phyloP scores from a whole-genome alignment of 2,113 vertebrate species.

The Ahaetulla prasina region DNA sequence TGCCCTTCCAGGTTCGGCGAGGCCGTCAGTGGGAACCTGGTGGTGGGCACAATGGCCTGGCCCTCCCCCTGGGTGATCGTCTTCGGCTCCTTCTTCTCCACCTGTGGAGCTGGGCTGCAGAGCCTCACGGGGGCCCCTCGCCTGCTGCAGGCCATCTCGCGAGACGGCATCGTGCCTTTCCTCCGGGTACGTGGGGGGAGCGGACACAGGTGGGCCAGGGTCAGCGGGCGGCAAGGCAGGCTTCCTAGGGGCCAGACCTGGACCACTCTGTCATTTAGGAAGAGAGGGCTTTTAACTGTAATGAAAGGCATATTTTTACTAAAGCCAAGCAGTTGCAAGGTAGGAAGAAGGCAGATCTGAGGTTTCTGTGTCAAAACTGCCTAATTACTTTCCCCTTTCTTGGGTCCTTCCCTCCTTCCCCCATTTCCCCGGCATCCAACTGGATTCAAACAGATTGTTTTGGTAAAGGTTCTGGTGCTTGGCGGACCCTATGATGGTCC shows the following conservation, averaged over 20 bases:
- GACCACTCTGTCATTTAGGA: neutral
- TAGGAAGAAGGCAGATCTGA: neutral
- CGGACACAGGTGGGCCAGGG: too few species aligned
- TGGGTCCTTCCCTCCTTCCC: too few species aligned
- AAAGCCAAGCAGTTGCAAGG: too few species aligned
- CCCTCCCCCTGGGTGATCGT: conserved; percentile 88
- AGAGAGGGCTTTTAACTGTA: too few species aligned
- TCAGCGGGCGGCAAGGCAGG: neutral
- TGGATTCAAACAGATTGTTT: neutral
- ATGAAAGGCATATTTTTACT: too few species aligned
- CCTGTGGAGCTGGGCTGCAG: conserved; percentile 87
- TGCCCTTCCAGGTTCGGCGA: conserved; percentile 77
- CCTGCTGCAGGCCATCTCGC: conserved; percentile 88
- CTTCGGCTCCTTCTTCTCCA: conserved; percentile 90
- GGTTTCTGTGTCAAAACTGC: neutral
- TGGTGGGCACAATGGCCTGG: conserved; percentile 88
- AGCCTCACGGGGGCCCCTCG: conserved; percentile 87
- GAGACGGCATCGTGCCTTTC: conserved; percentile 90
- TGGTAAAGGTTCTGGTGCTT: neutral
- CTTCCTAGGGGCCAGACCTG: neutral
- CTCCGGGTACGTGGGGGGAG: conserved; percentile 72
- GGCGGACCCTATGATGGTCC: too few species aligned
- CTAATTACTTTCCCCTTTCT: neutral
- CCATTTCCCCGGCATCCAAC: neutral
- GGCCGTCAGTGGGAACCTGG: conserved; percentile 81